Conservation (phyloP, 1,140 invertebrate species). For the Colletes gigas region DNA sequence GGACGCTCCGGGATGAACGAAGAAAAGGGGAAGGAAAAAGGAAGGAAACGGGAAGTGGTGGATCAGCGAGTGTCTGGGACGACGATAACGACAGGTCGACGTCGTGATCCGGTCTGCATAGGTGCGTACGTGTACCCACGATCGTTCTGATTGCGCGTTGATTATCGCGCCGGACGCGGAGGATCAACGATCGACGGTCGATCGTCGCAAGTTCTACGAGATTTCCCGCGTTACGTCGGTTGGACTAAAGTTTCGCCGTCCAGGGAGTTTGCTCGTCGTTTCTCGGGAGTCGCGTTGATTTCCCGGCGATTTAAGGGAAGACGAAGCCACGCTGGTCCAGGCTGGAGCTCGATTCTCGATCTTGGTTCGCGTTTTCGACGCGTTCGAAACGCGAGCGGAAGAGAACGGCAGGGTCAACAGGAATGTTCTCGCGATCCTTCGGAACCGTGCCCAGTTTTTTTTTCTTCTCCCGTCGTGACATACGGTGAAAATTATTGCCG, state of each 20-base stretch:
- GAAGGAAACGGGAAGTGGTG: constrained; percentile 7
- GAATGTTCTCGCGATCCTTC: constrained; percentile 57
- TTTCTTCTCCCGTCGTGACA: constrained; percentile 52
- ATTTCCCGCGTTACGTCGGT: constrained; percentile 6
- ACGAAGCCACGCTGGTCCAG: too few species aligned
- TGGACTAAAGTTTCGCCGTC: constrained; percentile 6
- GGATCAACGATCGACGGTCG: constrained; percentile 48
- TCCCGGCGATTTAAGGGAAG: too few species aligned
- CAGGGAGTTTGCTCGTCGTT: background rate
- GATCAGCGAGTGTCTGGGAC: constrained; percentile 54
- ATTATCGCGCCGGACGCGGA: constrained; percentile 16
- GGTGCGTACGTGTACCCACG: constrained; percentile 68
- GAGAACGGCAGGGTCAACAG: constrained; percentile 40
- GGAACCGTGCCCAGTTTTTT: constrained; percentile 48
- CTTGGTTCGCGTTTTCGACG: constrained; percentile 10
- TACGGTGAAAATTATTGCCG: constrained; percentile 70
- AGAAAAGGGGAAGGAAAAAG: constrained; percentile 10
- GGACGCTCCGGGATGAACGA: constrained; percentile 33
- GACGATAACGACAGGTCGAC: constrained; percentile 70
- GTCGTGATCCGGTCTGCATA: constrained; percentile 51
- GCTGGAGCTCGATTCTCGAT: constrained; percentile 16
- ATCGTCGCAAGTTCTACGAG: constrained; percentile 11
- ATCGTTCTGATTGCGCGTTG: constrained; percentile 73
- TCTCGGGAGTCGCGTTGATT: background rate
- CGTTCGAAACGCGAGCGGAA: constrained; percentile 30